These are phyloP conservation scores for Enteromius unitaeniatus DNA, from an alignment of 2,797 vertebrate genomes.

Conservation along the genomic window DNA sequence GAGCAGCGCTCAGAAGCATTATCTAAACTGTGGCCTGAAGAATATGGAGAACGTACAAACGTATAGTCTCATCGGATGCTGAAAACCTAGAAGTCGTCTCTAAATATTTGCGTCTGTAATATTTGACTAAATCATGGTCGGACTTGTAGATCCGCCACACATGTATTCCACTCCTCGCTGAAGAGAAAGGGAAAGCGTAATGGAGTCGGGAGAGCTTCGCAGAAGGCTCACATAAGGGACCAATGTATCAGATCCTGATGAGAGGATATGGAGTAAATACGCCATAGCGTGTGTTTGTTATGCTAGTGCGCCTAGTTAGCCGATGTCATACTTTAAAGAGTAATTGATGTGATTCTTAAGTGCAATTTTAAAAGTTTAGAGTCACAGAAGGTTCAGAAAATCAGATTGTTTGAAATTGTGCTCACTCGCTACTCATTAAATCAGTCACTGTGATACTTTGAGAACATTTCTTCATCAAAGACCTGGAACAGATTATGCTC, in stretches of 20 bases:
- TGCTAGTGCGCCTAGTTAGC: conserved; percentile 70
- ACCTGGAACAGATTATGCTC: conserved; percentile 79
- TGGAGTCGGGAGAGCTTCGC: conserved; percentile 73
- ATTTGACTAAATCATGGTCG: conserved; percentile 79
- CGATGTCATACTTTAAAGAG: conserved; percentile 76
- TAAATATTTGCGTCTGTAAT: conserved; percentile 81
- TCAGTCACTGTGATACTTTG: conserved; percentile 71
- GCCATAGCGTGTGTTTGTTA: conserved; percentile 64
- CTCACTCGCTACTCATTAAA: conserved; percentile 80
- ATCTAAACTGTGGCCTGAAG: conserved; percentile 65
- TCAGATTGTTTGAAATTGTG: conserved; percentile 80
- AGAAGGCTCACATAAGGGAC: conserved; percentile 73
- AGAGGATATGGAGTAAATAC: conserved; percentile 73
- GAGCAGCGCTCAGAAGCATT: conserved; percentile 62
- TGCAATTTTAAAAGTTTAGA: conserved; percentile 80
- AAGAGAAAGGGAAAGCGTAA: conserved; percentile 69
- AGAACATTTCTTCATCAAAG: conserved; percentile 81
- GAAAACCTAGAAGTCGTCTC: conserved; percentile 73
- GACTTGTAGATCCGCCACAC: conserved; percentile 80
- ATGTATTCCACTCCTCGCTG: conserved; percentile 68
- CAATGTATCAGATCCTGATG: conserved; percentile 71
- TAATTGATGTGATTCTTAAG: conserved; percentile 81
- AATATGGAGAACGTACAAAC: conserved; percentile 47
- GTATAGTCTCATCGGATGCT: conserved; percentile 61
- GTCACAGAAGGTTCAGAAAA: conserved; percentile 79